These are phyloP conservation scores for Orbicella faveolata DNA, from an alignment of 64 coral and sea anemone genomes.

Conservation along the genomic window DNA sequence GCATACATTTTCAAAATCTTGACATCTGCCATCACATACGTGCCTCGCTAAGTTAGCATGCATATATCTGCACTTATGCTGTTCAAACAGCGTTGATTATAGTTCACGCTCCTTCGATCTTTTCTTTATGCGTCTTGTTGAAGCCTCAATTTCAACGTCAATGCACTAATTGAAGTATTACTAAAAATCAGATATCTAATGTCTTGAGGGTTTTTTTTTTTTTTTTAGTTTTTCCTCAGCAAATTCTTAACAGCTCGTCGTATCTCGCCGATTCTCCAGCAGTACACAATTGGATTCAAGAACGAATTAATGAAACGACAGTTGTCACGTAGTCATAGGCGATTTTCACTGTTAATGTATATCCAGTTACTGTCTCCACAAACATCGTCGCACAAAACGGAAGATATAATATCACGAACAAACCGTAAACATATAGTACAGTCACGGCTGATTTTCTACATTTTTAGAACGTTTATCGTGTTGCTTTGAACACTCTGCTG, in stretches of 20 bases:
- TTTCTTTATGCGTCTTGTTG: too few relatives aligned
- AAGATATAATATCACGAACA: conserved; percentile 65
- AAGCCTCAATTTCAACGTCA: neutral
- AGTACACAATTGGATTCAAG: conserved; percentile 71
- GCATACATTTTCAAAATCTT: too few relatives aligned
- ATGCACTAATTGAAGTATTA: neutral
- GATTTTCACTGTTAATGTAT: conserved; percentile 38
- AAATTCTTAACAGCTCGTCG: conserved; percentile 51
- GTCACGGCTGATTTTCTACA: conserved; percentile 70
- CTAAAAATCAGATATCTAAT: too few relatives aligned
- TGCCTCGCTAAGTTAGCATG: too few relatives aligned
- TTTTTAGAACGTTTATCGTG: conserved; percentile 23
- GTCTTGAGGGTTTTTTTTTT: neutral
- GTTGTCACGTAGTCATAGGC: conserved; percentile 57
- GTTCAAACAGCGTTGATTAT: too few relatives aligned
- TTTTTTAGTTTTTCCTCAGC: neutral
- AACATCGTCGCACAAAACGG: conserved; percentile 42
- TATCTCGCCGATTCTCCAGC: conserved; percentile 69
- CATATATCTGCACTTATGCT: too few relatives aligned
- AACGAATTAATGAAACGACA: conserved; percentile 65
- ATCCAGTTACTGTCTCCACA: conserved; percentile 26
- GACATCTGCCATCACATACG: too few relatives aligned
- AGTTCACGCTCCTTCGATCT: too few relatives aligned
- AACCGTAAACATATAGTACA: conserved; percentile 60
- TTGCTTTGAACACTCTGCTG: neutral